Conservation (phyloP, 2,797 vertebrate genomes). For the Todus mexicanus region DNA sequence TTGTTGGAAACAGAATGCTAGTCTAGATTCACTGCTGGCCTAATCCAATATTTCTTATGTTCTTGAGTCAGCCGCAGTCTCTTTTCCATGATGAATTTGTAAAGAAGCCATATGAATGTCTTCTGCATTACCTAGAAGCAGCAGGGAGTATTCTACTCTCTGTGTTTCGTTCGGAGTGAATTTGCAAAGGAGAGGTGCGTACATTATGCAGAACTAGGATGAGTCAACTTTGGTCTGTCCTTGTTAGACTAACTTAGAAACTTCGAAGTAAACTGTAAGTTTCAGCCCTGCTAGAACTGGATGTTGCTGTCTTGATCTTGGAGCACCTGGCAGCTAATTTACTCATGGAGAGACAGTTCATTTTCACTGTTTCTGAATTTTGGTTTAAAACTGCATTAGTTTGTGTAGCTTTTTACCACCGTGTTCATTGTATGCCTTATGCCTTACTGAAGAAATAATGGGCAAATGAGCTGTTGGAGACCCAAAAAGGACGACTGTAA, state of each 20-base stretch:
- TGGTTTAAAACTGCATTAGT: not conserved
- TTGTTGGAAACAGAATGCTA: not conserved
- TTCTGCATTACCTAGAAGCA: not conserved
- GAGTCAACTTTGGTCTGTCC: not conserved
- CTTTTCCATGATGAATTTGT: not conserved
- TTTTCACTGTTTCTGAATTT: not conserved
- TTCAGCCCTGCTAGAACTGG: not conserved
- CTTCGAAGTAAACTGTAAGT: not conserved
- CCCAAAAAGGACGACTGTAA: constrained; percentile 4
- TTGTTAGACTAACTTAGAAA: not conserved
- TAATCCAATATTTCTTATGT: not conserved
- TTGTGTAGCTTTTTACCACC: not conserved
- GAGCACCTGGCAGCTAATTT: not conserved
- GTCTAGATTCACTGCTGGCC: not conserved
- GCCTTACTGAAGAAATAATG: not conserved
- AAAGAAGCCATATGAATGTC: not conserved
- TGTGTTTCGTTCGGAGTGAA: not conserved
- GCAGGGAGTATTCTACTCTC: not conserved
- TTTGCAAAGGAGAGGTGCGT: not conserved
- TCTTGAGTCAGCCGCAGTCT: not conserved
- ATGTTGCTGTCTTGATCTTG: not conserved
- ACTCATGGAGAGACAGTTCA: not conserved
- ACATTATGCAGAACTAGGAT: not conserved
- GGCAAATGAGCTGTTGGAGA: constrained; percentile 18
- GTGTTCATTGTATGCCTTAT: not conserved